phyloP scores from a whole-genome alignment of 2,888 invertebrate species.

The Anoplius nigerrimus region DNA sequence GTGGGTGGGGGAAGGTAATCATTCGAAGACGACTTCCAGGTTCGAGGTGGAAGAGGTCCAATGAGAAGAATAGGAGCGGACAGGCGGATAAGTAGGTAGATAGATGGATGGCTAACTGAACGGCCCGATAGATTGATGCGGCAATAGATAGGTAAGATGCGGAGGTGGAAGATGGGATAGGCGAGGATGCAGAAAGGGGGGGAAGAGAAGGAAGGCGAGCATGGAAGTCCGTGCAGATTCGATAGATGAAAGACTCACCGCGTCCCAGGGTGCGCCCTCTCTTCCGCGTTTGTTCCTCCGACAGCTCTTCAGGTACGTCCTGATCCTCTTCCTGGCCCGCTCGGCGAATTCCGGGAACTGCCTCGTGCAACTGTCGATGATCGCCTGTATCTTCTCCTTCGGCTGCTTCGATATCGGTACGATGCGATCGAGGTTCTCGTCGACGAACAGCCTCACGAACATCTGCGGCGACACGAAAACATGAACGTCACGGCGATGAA shows the following conservation, averaged over 20 bases:
- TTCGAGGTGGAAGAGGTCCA: no score
- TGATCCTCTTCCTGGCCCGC: constrained; percentile 93
- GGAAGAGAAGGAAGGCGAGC: constrained; percentile 14
- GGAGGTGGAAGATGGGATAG: background rate
- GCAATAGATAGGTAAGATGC: no score
- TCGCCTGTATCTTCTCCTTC: constrained; percentile 98
- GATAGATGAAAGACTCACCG: constrained; percentile 79
- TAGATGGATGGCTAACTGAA: no score
- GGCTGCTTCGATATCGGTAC: constrained; percentile 98
- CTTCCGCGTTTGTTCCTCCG: constrained; percentile 94
- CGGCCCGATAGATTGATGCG: no score
- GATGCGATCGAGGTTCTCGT: constrained; percentile 96
- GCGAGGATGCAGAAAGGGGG: background rate
- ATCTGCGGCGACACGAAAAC: constrained; percentile 80
- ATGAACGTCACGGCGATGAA: constrained; percentile 33
- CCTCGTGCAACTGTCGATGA: constrained; percentile 96
- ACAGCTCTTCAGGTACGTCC: constrained; percentile 97
- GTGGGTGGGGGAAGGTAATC: no score
- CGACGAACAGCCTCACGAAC: constrained; percentile 97
- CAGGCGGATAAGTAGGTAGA: no score
- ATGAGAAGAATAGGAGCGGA: no score
- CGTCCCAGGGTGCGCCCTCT: constrained; percentile 90
- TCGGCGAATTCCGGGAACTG: constrained; percentile 98
- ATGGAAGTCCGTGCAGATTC: background rate
- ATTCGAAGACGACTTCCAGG: no score